Evolutionary conservation across 2,797 vertebrate species (phyloP).

Genomic region (Mycteria americana): DNA sequence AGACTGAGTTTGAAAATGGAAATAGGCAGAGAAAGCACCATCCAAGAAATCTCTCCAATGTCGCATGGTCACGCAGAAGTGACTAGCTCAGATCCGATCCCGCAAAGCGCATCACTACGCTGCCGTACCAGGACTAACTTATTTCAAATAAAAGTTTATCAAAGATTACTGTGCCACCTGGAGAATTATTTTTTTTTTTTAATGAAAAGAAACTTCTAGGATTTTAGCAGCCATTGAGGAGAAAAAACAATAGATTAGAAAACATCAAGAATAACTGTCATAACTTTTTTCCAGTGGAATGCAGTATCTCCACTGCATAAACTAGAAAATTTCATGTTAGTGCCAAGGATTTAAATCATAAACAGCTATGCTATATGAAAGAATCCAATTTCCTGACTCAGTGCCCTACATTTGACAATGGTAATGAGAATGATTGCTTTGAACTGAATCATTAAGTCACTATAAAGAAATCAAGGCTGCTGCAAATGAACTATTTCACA

Average conservation of each 20-base stretch:
- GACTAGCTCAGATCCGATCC: neutral
- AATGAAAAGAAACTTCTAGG: neutral
- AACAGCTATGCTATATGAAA: neutral
- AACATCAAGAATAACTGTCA: neutral
- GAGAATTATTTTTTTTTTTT: neutral
- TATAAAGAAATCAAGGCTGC: neutral
- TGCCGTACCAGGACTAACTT: neutral
- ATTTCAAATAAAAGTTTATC: neutral
- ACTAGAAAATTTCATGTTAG: neutral
- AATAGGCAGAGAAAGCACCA: neutral
- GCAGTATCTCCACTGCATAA: neutral
- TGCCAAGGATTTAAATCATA: neutral
- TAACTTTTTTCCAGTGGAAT: neutral
- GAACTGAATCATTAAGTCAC: neutral
- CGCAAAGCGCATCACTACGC: neutral
- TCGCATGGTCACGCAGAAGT: accelerated
- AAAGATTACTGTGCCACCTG: neutral
- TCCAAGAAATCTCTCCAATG: neutral
- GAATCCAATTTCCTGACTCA: neutral
- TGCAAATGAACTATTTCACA: neutral
- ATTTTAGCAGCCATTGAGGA: neutral
- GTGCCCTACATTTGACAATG: neutral
- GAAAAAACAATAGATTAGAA: neutral
- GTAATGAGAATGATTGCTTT: neutral
- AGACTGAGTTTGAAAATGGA: neutral